Percentiles rank a stretch among this genome's conserved stretches.
Conservation (phyloP, 2,888 invertebrate genomes). For the Cephus pulcher region DNA sequence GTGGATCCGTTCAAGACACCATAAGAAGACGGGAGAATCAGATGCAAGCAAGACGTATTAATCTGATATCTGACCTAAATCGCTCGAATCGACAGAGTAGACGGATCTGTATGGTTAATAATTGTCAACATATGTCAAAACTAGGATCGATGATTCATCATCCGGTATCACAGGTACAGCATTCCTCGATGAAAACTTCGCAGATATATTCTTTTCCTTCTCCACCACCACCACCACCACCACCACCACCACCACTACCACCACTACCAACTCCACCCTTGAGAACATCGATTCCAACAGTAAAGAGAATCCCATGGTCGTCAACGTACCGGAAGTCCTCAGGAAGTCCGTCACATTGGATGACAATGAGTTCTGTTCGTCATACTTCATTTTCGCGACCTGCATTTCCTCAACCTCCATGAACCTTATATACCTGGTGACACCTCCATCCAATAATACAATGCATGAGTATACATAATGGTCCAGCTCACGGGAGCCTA, state of each 20-base stretch:
- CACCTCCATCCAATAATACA: neutral
- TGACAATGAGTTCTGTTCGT: neutral
- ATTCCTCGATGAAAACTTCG: neutral
- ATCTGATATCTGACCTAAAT: neutral
- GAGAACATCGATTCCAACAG: neutral
- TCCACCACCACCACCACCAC: neutral
- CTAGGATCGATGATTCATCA: neutral
- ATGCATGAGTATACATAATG: neutral
- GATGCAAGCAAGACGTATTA: neutral
- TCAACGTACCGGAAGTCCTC: neutral
- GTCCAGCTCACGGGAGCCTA: neutral
- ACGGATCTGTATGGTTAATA: neutral
- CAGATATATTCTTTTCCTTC: conserved; percentile 21
- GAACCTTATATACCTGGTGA: neutral
- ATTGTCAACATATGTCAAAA: neutral
- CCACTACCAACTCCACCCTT: neutral
- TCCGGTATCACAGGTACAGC: neutral
- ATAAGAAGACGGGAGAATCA: conserved; percentile 11
- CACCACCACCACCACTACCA: neutral
- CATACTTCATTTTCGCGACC: neutral
- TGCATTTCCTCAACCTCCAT: neutral
- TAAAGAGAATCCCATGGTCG: neutral
- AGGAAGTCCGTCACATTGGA: neutral
- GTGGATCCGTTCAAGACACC: conserved; percentile 26
- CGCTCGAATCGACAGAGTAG: neutral